Percentiles rank a stretch among this genome's conserved stretches.
Evolutionary conservation across 2,888 invertebrate genomes (phyloP).

Genomic region (Folsomia manolachei): DNA sequence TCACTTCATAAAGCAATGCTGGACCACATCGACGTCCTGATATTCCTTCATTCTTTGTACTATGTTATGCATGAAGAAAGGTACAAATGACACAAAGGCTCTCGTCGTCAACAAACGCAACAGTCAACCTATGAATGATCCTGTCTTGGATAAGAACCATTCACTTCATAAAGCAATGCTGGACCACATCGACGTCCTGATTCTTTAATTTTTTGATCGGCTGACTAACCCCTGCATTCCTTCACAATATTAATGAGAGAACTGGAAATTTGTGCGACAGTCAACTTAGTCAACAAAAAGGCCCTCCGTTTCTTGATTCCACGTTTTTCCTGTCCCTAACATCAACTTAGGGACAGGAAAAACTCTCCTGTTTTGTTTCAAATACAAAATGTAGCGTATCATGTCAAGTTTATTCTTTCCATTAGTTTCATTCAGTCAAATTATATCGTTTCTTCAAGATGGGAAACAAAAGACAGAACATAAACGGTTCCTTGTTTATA

Average conservation of each 20-base stretch:
- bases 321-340: background rate
- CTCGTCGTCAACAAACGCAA: background rate
- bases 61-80: slow-evolving; percentile 8
- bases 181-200: slow-evolving; percentile 18
- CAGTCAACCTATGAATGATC: slow-evolving; percentile 23
- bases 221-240: slow-evolving; percentile 41
- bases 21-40: slow-evolving; percentile 15
- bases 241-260: slow-evolving; percentile 46
- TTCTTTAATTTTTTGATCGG: slow-evolving; percentile 45
- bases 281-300: background rate
- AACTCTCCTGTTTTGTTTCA: slow-evolving; percentile 1
- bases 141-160: slow-evolving; percentile 31
- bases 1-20: slow-evolving; percentile 21
- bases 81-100: slow-evolving; percentile 10
- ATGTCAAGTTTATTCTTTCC: background rate
- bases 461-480: too few relatives aligned
- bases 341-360: too few relatives aligned
- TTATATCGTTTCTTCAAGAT: too few relatives aligned
- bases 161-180: slow-evolving; percentile 21
- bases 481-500: too few relatives aligned
- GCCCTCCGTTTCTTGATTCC: background rate
- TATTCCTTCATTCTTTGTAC: too few relatives aligned
- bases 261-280: slow-evolving; percentile 30
- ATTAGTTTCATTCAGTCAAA: too few relatives aligned
- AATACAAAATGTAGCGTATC: background rate